phyloP scores from a whole-genome alignment of 2,888 invertebrate genomes.

The Sylvicola fuscatus region DNA sequence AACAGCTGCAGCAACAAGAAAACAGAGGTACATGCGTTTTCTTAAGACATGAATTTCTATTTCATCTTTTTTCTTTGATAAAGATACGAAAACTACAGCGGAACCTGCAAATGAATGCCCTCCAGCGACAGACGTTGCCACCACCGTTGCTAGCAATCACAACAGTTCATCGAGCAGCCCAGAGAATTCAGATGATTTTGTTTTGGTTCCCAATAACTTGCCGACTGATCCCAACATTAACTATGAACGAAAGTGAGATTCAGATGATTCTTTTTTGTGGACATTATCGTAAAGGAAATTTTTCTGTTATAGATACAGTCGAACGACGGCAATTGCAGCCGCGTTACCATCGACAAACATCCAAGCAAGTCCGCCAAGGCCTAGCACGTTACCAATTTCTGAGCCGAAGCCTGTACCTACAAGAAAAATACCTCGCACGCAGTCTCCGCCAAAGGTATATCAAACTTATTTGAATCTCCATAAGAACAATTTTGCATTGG shows the following conservation, averaged over 20 bases:
- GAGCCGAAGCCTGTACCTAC: constrained; percentile 61
- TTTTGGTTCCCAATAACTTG: constrained; percentile 50
- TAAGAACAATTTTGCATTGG: no score
- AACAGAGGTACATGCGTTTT: constrained; percentile 19
- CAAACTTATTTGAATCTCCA: constrained; percentile 8
- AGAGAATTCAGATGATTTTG: constrained; percentile 58
- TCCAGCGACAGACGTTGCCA: no score
- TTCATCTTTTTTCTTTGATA: not conserved
- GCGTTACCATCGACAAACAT: constrained; percentile 10
- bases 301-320: constrained; percentile 3
- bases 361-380: constrained; percentile 39
- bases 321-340: constrained; percentile 6
- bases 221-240: constrained; percentile 33
- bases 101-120: no score
- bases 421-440: constrained; percentile 7
- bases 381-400: constrained; percentile 45
- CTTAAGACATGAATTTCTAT: constrained; percentile 8
- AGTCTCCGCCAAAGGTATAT: constrained; percentile 10
- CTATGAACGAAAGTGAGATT: constrained; percentile 18
- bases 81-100: no score
- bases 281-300: no score
- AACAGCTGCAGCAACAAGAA: constrained; percentile 6
- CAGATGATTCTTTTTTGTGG: not conserved
- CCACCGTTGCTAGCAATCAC: no score
- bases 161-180: constrained; percentile 17